Conservation (phyloP, 2,113 vertebrate genomes). For the Nicator chloris region DNA sequence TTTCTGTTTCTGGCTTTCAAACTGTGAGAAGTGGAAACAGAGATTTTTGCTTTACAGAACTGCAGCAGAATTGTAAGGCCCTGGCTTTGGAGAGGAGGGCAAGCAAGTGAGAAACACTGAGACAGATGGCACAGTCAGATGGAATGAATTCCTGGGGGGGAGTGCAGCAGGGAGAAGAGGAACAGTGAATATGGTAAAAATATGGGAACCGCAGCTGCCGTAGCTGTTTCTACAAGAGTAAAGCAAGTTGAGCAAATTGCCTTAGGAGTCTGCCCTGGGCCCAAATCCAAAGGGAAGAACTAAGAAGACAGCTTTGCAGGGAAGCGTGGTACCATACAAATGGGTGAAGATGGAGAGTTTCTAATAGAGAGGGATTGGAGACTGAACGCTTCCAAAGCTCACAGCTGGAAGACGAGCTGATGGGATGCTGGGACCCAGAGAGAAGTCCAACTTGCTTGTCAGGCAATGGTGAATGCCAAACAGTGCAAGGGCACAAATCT, state of each 20-base stretch:
- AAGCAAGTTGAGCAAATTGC: neutral
- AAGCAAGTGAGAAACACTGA: neutral
- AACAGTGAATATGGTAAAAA: neutral
- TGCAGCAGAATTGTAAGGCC: neutral
- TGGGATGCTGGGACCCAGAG: neutral
- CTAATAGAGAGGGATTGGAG: neutral
- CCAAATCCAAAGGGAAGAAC: neutral
- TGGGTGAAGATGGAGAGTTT: neutral
- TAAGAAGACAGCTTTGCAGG: neutral
- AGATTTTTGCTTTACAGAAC: neutral
- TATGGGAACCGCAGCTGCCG: neutral
- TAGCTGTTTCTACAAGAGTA: neutral
- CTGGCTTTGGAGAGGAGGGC: neutral
- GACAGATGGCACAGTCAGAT: slow-evolving; percentile 10
- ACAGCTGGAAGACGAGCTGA: neutral
- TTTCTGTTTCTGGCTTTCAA: neutral
- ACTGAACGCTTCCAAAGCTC: neutral
- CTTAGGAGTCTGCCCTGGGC: neutral
- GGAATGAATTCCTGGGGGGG: neutral
- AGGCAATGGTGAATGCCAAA: neutral
- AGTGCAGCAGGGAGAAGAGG: neutral
- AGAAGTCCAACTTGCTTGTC: neutral
- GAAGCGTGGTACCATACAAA: neutral
- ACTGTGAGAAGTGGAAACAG: neutral
- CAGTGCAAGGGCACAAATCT: neutral